phyloP scores from a whole-genome alignment of 2,888 invertebrate species.

The Agrochola litura region DNA sequence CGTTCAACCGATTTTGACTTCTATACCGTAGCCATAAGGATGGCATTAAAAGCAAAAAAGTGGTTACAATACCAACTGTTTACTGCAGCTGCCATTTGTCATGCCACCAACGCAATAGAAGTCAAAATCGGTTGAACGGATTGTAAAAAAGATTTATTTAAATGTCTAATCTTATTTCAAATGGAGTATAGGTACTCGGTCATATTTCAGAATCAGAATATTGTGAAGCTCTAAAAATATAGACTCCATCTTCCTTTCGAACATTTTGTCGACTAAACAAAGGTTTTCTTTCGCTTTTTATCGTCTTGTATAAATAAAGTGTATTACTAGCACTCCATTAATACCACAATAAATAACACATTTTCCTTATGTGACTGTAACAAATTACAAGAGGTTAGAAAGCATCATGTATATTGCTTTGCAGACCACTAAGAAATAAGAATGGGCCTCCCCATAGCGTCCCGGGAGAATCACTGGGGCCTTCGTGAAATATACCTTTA shows the following conservation, averaged over 20 bases:
- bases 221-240: no score
- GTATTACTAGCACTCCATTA: conserved; percentile 51
- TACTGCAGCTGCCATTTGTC: no score
- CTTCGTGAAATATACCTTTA: conserved; percentile 49
- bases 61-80: no score
- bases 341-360: conserved; percentile 51
- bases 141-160: no score
- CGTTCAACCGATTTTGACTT: no score
- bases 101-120: no score
- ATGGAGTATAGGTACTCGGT: no score
- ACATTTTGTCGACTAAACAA: conserved; percentile 7
- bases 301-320: conserved; percentile 34
- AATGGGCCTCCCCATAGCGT: conserved; percentile 46
- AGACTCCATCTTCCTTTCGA: neutral
- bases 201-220: no score
- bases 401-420: conserved; percentile 54
- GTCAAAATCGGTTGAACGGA: no score
- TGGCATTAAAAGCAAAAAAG: no score
- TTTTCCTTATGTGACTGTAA: conserved; percentile 52
- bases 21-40: no score
- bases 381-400: conserved; percentile 51
- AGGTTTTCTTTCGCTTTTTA: conserved; percentile 19
- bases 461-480: conserved; percentile 41
- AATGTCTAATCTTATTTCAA: no score
- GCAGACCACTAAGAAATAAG: conserved; percentile 53